These are phyloP conservation scores for Xestia sexstrigata DNA, from an alignment of 2,888 invertebrate species.

Conservation along the genomic window DNA sequence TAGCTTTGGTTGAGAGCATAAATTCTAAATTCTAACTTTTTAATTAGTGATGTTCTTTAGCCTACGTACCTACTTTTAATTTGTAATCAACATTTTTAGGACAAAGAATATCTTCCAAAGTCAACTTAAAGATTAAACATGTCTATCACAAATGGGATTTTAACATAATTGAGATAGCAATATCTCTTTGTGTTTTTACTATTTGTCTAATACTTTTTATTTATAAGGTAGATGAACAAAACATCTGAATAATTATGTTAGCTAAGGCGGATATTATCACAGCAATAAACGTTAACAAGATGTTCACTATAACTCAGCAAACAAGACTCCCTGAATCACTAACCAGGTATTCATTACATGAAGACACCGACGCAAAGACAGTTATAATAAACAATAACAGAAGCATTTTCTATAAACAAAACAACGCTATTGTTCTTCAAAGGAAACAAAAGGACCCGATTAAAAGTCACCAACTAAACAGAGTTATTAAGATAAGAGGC, in stretches of 20 bases:
- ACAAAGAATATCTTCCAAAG: not conserved
- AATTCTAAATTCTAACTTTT: not conserved
- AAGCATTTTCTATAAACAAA: slow-evolving; percentile 30
- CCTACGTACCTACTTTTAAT: not conserved
- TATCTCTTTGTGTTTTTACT: not conserved
- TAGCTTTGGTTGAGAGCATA: not conserved
- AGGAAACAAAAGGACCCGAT: slow-evolving; percentile 72
- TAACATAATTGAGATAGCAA: not conserved
- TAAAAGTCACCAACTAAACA: slow-evolving; percentile 76
- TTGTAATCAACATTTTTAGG: not conserved
- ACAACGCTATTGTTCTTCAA: slow-evolving; percentile 55
- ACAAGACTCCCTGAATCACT: slow-evolving; percentile 3
- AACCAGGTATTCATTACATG: not conserved
- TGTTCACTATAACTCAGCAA: not conserved
- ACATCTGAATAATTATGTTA: not conserved
- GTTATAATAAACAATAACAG: slow-evolving; percentile 38
- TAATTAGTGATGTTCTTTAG: not conserved
- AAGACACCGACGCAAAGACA: slow-evolving; percentile 5
- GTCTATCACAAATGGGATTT: not conserved
- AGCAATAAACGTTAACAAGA: not conserved
- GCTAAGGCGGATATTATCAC: not conserved
- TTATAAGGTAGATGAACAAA: not conserved
- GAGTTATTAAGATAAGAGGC: slow-evolving; percentile 78
- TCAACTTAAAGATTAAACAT: not conserved
- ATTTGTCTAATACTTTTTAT: not conserved